A percentile compares a stretch with the other conserved stretches of the same genome.
phyloP scores from a whole-genome alignment of 2,113 vertebrate genomes.

The Anseranas semipalmata region DNA sequence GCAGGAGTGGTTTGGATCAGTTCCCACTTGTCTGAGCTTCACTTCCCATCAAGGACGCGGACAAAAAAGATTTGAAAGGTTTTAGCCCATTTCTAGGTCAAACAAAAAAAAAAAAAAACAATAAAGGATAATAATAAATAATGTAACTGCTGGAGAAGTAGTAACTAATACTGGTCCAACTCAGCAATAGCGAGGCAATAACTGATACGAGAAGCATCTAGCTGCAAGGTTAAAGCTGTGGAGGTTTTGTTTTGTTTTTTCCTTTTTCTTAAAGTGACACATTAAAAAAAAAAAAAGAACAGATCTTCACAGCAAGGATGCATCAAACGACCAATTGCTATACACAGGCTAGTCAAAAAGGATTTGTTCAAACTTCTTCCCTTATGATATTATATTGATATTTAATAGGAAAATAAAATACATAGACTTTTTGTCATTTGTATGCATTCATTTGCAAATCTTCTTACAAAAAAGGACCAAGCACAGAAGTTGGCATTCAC shows the following conservation, averaged over 20 bases:
- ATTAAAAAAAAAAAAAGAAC: slow-evolving; percentile 35
- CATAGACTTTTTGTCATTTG: slow-evolving; percentile 84
- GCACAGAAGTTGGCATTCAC: slow-evolving; percentile 88
- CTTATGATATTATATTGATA: slow-evolving; percentile 80
- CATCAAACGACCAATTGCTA: slow-evolving; percentile 33
- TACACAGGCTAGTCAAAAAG: slow-evolving; percentile 70
- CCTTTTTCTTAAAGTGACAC: slow-evolving; percentile 53
- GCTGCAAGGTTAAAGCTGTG: slow-evolving; percentile 70
- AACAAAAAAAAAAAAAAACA: not conserved
- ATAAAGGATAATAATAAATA: slow-evolving; percentile 26
- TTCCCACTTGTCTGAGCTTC: slow-evolving; percentile 32
- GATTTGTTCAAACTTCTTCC: slow-evolving; percentile 78
- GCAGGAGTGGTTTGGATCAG: not conserved
- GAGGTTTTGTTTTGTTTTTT: slow-evolving; percentile 32
- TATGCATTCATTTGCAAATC: slow-evolving; percentile 86
- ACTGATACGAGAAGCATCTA: slow-evolving; percentile 67
- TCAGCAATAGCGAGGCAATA: slow-evolving; percentile 55
- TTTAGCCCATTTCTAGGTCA: not conserved
- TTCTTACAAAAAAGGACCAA: slow-evolving; percentile 86
- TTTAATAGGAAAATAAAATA: slow-evolving; percentile 94
- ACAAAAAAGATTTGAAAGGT: not conserved
- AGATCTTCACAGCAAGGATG: slow-evolving; percentile 69
- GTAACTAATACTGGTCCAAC: slow-evolving; percentile 70
- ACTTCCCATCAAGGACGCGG: not conserved
- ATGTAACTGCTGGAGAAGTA: not conserved